Conservation (phyloP, 2,113 vertebrate species). For the Antechinus flavipes region DNA sequence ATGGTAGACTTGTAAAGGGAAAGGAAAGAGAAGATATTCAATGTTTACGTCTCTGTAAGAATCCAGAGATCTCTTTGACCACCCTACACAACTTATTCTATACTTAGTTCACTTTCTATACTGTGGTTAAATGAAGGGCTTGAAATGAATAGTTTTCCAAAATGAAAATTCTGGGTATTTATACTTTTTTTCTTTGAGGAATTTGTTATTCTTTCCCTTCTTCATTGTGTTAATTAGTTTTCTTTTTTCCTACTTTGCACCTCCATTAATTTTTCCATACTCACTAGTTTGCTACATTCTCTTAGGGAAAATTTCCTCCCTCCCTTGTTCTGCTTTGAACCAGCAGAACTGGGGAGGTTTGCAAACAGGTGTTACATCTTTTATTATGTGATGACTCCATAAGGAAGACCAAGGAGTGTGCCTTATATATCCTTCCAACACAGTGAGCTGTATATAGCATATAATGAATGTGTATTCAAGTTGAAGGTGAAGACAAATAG, state of each 20-base stretch:
- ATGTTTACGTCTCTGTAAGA: not conserved
- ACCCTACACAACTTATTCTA: not conserved
- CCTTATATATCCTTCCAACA: not conserved
- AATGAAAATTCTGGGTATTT: not conserved
- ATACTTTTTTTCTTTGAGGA: not conserved
- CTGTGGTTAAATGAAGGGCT: not conserved
- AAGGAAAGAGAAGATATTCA: not conserved
- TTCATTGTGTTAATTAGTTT: not conserved
- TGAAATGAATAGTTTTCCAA: not conserved
- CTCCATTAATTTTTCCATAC: slow-evolving; percentile 49
- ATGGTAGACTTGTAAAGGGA: too few relatives aligned
- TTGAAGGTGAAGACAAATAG: not conserved
- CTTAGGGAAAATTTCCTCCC: not conserved
- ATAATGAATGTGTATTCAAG: not conserved
- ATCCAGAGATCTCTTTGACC: not conserved
- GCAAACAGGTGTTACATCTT: not conserved
- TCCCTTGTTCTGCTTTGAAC: not conserved
- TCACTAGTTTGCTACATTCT: slow-evolving; percentile 16
- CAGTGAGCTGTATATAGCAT: not conserved
- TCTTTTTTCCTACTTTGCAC: slow-evolving; percentile 34
- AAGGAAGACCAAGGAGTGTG: not conserved
- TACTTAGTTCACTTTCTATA: not conserved
- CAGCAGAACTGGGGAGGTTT: too few relatives aligned
- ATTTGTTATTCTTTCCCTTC: not conserved
- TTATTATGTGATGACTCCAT: not conserved